A percentile compares a stretch with the other conserved stretches of the same genome.
phyloP scores from a whole-genome alignment of 53 echinoderm and acorn worm species.

The Luidia sarsii region DNA sequence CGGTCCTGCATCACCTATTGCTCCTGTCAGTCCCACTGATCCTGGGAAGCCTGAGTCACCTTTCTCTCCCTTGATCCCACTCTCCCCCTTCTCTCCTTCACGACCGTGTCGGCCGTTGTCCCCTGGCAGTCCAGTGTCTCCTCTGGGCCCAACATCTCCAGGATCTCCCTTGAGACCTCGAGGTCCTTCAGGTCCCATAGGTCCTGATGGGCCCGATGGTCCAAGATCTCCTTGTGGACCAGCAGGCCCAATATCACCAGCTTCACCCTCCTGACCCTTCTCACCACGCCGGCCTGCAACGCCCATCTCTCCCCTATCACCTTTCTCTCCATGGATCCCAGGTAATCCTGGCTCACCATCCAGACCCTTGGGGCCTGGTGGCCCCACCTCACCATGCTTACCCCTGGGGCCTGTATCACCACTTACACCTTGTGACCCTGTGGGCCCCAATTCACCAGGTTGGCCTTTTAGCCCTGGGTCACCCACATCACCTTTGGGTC shows the following conservation, averaged over 20 bases:
- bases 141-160: conserved; percentile 3
- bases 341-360: background rate
- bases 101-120: conserved; percentile 27
- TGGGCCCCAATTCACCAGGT: conserved; percentile 12
- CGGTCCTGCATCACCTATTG: background rate
- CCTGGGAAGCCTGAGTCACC: conserved; percentile 36
- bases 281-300: background rate
- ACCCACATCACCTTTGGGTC: conserved; percentile 15
- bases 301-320: background rate
- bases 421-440: conserved; percentile 27
- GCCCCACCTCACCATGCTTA: conserved; percentile 10
- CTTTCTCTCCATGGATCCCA: conserved; percentile 8
- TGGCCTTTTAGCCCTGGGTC: conserved; percentile 21
- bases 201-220: background rate
- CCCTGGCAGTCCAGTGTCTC: background rate
- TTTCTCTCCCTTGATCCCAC: conserved; percentile 13
- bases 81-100: conserved; percentile 1
- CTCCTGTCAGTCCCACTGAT: conserved; percentile 14
- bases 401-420: conserved; percentile 8
- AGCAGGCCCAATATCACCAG: background rate
- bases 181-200: background rate
- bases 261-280: conserved; percentile 1
- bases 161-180: conserved; percentile 16
- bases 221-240: background rate
- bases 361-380: conserved; percentile 2